A percentile compares a stretch with the other conserved stretches of the same genome.
These are phyloP conservation scores for Sander vitreus DNA, from an alignment of 2,113 vertebrate species.

Conservation along the genomic window DNA sequence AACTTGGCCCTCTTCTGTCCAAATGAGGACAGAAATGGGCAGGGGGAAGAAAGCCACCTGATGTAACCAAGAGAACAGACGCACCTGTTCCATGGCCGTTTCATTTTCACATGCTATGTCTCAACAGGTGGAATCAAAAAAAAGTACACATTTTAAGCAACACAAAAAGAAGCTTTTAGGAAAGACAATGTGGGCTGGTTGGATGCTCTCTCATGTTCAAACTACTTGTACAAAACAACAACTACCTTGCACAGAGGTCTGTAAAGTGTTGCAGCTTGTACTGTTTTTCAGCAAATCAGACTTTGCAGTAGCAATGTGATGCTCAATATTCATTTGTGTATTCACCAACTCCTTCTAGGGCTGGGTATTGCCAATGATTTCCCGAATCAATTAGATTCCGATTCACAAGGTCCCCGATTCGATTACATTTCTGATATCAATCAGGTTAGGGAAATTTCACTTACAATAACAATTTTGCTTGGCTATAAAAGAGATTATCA, in stretches of 20 bases:
- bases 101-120: not conserved
- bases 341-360: not conserved
- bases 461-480: too few species aligned
- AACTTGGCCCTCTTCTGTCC: not conserved
- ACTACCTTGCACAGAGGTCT: not conserved
- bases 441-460: too few species aligned
- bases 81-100: constrained; percentile 7
- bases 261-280: not conserved
- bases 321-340: not conserved
- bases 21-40: constrained; percentile 13
- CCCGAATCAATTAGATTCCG: too few species aligned
- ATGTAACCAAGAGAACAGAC: constrained; percentile 9
- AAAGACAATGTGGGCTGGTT: not conserved
- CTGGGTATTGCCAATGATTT: too few species aligned
- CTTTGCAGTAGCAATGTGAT: not conserved
- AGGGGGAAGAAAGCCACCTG: not conserved
- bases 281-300: not conserved
- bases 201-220: not conserved
- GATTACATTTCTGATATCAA: too few species aligned
- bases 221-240: not conserved
- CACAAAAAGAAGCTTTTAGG: not conserved
- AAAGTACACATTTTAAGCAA: not conserved
- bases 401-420: too few species aligned
- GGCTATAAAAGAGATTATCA: too few species aligned
- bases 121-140: not conserved